Base-by-base conservation (phyloP, 2,888 invertebrate genomes). In the Leptopilina syphax region DNA sequence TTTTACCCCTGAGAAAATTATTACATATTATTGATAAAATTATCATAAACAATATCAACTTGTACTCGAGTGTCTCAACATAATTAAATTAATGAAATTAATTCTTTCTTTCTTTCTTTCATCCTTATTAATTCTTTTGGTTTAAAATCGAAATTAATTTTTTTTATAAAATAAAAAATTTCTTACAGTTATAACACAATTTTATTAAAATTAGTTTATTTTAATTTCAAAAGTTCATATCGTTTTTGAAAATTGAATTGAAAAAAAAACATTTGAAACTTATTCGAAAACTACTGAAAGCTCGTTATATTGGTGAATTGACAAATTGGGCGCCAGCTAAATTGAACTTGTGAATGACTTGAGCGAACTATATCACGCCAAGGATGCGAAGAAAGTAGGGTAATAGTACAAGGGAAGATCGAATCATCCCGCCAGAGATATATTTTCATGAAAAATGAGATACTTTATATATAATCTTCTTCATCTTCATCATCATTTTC, bases 361-460 rank as follows among this genome's bases (percentile, higher is more conserved):
- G 27, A n/a, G 34, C 27, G 34, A 73, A 57, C n/a, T 27, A 50
- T 27, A n/a, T 12, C 12, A 34, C 13, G 34, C 57, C 73, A 73
- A 73, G 73, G 73, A 34, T 57, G 57, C 57, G 34, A 54, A 57
- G n/a, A 73, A 73, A 73, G 73, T 73, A 73, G 73, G 73, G 73
- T 34, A 73, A 73, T 73, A 34, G 54, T 73, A 57, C 73, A 73
- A 73, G 70, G 54, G 57, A 57, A 73, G 34, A 73, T 73, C 54
- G 34, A 73, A 73, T 73, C 34, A n/a, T 1, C 57, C 70, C 34
- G 34, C n/a, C 0, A 57, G 54, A 68, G 8, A 70, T 50, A 50
- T 13, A 27, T 70, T 41, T 70, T 27, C 1, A 50, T 24, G 63
- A 63, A 63, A 63, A 63, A 18, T 18, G 2, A 9, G 18, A 63